Base-by-base conservation (phyloP, 2,888 invertebrate species). In the Metacarcinus magister region DNA sequence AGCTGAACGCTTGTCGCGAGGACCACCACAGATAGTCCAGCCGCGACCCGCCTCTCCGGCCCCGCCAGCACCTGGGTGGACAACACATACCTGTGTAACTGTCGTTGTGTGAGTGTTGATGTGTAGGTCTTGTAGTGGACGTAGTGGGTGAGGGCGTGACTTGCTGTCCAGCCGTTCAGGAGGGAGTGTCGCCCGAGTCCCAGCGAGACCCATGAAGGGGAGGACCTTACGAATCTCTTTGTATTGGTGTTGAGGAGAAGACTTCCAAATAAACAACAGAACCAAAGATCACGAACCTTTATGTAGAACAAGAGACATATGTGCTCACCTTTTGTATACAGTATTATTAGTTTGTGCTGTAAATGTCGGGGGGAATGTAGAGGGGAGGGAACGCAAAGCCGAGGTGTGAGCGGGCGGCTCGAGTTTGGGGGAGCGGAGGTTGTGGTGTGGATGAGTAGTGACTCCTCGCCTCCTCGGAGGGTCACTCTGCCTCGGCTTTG, bases 1-100 rank as follows among this genome's bases (percentile, higher is more conserved):
- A 93, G 87, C 87, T 96, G 7, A 96, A 96, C 95, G 95, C 96
- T 60, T 96, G 96, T 43, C 96, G 96, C 92, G 95, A 95, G 48
- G 95, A 95, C n/a, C 92, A 82, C 87, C 95, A 67, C 82, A 94
- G 89, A 94, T 94, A 95, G 95, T 93, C 60, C 43, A 75, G 93
- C 28, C 87, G 87, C 87, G 87, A 10, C 39, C 87, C 39, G 87
- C 87, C 87, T 13, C 39, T 16, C 87, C 87, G 87, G 87, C 19
- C 39, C 87, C 87, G 39, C 87, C 32, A 39, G 87, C 87, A 87
- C 87, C 87, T 39, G 3, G 39, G 87, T 10, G 39, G 87, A 10
- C 87, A 32, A 16, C 87, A 87, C 87, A 87, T 87, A 39, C 87
- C 87, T 87, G 87, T 87, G 16, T 87, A 87, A 19, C 87, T 87